Base-by-base conservation (phyloP, 37 sponge, comb jelly and placozoan species). In the Mnemiopsis leidyi region DNA sequence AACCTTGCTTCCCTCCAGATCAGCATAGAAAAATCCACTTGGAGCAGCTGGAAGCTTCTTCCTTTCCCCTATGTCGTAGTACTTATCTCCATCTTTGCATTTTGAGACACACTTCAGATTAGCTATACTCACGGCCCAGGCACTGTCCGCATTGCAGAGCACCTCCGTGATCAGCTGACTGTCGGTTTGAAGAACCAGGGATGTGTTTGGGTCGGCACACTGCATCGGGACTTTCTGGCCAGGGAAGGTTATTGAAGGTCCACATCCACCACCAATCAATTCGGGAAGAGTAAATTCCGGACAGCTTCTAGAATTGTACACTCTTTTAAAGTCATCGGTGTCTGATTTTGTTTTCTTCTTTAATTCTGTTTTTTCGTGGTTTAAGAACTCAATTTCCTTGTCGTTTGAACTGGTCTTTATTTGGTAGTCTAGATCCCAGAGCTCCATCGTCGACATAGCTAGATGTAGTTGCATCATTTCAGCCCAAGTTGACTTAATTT, bases 41-140 rank as follows among this genome's bases (percentile, higher is more conserved):
- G 36, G 34, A 13, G 36, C 36, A 1, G 26, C 36, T 16, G 79
- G 36, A 3, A 77, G 35, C 18, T 28, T 26, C 33, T 36, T 77
- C 33, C 18, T 77, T 32, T 77, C 79, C 1, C 79, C 79, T 16
- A 77, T 34, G 18, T 77, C 79, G 35, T 31, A 77, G 36, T 77
- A 77, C 61, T 48, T 48, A 18, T 13, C 61, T 18, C 13, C 61
- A 13, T 18, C 5, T 48, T 71, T 5, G 20, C 73, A 71, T 18
- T 71, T 71, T 5, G 25, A n/a, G 7, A 71, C n/a, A 18, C 73
- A 71, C 30, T 23, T 28, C 5, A 71, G 30, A 25, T 71, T 25
- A 3, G 7, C 30, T n/a, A 71, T 25, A 71, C 30, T 28, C 24
- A 71, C 73, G 5, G 73, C 73, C 73, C 73, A 71, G 5, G 5